A percentile compares a stretch with the other conserved stretches of the same genome.
Evolutionary conservation across 2,113 vertebrate genomes (phyloP).

Genomic region (Oncorhynchus mykiss): DNA sequence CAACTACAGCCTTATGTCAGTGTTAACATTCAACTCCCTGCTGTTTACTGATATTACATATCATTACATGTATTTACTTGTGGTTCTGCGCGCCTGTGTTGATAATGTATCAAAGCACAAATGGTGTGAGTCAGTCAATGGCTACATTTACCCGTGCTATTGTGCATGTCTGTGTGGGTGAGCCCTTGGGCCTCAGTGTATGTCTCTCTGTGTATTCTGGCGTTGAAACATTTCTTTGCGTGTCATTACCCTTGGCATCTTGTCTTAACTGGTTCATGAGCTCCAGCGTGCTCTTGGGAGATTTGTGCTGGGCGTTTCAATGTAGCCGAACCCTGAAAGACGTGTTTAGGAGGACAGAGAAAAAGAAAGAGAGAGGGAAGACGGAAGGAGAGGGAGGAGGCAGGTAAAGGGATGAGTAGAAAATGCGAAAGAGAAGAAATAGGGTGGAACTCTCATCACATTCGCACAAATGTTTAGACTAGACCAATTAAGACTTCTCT

Average conservation of each 20-base stretch:
- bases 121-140: not conserved
- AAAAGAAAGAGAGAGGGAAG: not conserved
- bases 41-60: constrained; percentile 10
- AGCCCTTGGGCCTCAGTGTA: constrained; percentile 2
- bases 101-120: constrained; percentile 3
- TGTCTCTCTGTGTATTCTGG: constrained; percentile 40
- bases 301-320: constrained; percentile 33
- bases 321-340: constrained; percentile 22
- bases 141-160: not conserved
- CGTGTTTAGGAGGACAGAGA: constrained; percentile 44
- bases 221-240: constrained; percentile 9
- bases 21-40: constrained; percentile 13
- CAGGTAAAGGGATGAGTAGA: constrained; percentile 38
- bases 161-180: not conserved
- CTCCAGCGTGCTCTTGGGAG: constrained; percentile 30
- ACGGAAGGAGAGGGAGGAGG: not conserved
- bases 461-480: constrained; percentile 69
- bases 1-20: constrained; percentile 46
- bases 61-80: constrained; percentile 2
- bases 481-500: constrained; percentile 54
- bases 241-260: constrained; percentile 19
- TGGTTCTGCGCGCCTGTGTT: not conserved
- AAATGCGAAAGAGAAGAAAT: constrained; percentile 41
- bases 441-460: constrained; percentile 58
- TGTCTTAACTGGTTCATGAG: constrained; percentile 12